A percentile compares a stretch with the other conserved stretches of the same genome.
Conservation (phyloP, 1,140 invertebrate species). For the Zaprionus kolodkinae region DNA sequence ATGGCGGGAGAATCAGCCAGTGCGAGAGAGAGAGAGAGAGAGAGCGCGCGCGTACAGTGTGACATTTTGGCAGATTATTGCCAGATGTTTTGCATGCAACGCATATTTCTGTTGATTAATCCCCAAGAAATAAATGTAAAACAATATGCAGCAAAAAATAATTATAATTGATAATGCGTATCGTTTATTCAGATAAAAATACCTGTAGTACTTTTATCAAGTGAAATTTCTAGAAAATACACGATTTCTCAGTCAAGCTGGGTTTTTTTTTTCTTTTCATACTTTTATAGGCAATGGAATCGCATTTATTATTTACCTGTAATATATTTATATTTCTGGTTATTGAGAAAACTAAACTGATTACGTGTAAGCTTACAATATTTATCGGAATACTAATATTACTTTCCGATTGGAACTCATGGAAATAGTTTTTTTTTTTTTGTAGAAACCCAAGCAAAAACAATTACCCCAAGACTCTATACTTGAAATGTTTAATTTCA, state of each 20-base stretch:
- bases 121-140: background rate
- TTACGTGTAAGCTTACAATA: background rate
- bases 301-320: too few species aligned
- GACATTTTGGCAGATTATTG: constrained; percentile 7
- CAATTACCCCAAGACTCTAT: constrained; percentile 25
- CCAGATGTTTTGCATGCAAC: background rate
- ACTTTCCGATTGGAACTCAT: background rate
- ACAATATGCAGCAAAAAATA: background rate
- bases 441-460: constrained; percentile 18
- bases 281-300: background rate
- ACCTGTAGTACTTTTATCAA: background rate
- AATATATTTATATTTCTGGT: background rate
- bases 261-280: background rate
- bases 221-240: background rate
- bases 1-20: constrained; percentile 4
- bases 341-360: background rate
- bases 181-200: background rate
- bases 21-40: background rate
- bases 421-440: background rate
- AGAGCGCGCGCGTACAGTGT: constrained; percentile 21
- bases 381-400: background rate
- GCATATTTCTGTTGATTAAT: constrained; percentile 1
- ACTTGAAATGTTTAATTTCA: constrained; percentile 35
- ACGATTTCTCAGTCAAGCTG: background rate
- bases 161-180: background rate